A percentile compares a stretch with the other conserved stretches of the same genome.
These are phyloP conservation scores for Argya squamiceps DNA, from an alignment of 2,797 vertebrate genomes.

Conservation along the genomic window DNA sequence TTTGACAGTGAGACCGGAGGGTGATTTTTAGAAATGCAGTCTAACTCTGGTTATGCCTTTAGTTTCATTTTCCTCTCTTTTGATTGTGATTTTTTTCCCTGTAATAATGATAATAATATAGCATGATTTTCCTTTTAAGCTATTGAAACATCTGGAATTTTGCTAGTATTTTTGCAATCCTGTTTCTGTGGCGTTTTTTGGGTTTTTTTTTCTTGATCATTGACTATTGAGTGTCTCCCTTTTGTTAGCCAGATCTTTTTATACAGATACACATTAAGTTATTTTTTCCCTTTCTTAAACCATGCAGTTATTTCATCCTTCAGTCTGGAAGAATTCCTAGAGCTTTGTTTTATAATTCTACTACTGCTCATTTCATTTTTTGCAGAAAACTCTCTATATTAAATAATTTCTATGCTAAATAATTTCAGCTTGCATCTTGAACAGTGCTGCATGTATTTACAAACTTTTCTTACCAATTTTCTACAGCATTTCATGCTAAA, in stretches of 20 bases:
- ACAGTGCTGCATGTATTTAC: not conserved
- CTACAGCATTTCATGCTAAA: not conserved
- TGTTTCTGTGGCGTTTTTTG: not conserved
- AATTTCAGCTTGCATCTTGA: not conserved
- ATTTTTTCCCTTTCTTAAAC: not conserved
- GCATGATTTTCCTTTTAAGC: not conserved
- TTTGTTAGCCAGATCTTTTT: not conserved
- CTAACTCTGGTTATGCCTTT: not conserved
- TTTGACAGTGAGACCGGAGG: not conserved
- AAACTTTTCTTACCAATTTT: not conserved
- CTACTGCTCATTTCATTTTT: not conserved
- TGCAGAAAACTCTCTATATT: not conserved
- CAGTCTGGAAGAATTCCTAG: not conserved
- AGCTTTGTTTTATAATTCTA: not conserved
- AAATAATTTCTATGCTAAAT: not conserved
- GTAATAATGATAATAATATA: not conserved
- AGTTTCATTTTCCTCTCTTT: not conserved
- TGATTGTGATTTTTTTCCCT: not conserved
- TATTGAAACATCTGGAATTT: not conserved
- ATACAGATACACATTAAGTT: not conserved
- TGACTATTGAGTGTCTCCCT: not conserved
- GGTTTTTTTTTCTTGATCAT: not conserved
- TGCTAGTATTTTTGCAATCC: not conserved
- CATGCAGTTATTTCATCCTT: not conserved
- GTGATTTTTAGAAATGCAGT: not conserved